Percentiles rank a stretch among this genome's conserved stretches.
These are phyloP conservation scores for Nibea albiflora DNA, from an alignment of 2,113 vertebrate species.

Conservation along the genomic window DNA sequence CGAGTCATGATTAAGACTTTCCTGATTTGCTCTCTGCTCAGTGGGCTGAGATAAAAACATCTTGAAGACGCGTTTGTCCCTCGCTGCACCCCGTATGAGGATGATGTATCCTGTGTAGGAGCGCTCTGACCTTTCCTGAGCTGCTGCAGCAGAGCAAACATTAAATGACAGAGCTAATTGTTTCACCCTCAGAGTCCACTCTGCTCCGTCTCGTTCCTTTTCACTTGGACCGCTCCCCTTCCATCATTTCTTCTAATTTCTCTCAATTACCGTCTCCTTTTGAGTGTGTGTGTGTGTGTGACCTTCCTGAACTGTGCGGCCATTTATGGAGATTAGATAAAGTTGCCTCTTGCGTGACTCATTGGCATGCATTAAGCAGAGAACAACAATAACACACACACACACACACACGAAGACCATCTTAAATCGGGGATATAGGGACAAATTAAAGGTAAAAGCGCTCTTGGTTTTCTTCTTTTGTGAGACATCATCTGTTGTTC, in stretches of 20 bases:
- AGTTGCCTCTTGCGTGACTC: slow-evolving; percentile 90
- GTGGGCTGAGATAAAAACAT: neutral
- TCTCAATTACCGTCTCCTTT: slow-evolving; percentile 74
- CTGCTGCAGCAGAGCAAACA: slow-evolving; percentile 49
- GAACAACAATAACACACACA: slow-evolving; percentile 66
- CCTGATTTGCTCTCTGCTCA: neutral
- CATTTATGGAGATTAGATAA: slow-evolving; percentile 97
- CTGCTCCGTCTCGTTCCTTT: slow-evolving; percentile 53
- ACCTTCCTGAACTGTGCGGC: slow-evolving; percentile 90
- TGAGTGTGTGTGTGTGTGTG: slow-evolving; percentile 46
- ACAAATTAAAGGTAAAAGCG: slow-evolving; percentile 91
- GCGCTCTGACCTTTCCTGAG: slow-evolving; percentile 60
- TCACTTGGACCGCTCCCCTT: slow-evolving; percentile 56
- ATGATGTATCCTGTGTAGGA: slow-evolving; percentile 17
- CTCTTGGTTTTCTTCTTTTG: slow-evolving; percentile 80
- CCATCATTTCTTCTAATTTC: slow-evolving; percentile 76
- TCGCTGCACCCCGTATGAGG: slow-evolving; percentile 9
- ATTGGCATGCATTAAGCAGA: slow-evolving; percentile 93
- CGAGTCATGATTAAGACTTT: neutral
- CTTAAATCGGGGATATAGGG: slow-evolving; percentile 78
- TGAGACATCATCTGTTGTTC: slow-evolving; percentile 84
- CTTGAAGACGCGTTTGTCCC: slow-evolving; percentile 32
- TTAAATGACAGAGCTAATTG: slow-evolving; percentile 70
- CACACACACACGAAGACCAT: slow-evolving; percentile 63
- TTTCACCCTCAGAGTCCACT: slow-evolving; percentile 64